phyloP scores from a whole-genome alignment of 2,113 vertebrate species.

The Rutilus rutilus region DNA sequence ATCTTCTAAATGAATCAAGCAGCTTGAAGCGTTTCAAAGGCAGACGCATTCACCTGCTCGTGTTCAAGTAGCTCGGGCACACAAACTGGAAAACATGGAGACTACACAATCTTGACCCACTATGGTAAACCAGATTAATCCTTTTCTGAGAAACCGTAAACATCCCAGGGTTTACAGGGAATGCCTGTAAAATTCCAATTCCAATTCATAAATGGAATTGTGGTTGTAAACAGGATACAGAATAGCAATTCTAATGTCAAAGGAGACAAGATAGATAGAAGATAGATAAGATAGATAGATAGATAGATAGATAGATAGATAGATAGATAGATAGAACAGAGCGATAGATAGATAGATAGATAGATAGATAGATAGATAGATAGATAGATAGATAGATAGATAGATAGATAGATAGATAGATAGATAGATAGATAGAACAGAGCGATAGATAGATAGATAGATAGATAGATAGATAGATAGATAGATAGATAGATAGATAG shows the following conservation, averaged over 20 bases:
- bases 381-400: too few species aligned
- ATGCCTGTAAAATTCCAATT: too few species aligned
- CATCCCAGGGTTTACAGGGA: too few species aligned
- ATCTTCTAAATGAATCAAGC: constrained; percentile 63
- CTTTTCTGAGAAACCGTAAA: background rate
- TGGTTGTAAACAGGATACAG: too few species aligned
- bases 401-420: too few species aligned
- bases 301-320: background rate
- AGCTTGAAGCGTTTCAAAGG: constrained; percentile 48
- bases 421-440: background rate
- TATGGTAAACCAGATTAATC: background rate
- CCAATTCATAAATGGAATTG: too few species aligned
- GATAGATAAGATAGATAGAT: too few species aligned
- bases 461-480: background rate
- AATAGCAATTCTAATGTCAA: too few species aligned
- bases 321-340: background rate
- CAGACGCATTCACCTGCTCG: constrained; percentile 50
- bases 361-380: too few species aligned
- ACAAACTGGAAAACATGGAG: constrained; percentile 9
- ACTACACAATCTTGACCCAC: constrained; percentile 19
- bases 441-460: background rate
- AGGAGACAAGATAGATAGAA: too few species aligned
- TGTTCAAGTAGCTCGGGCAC: constrained; percentile 5
- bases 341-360: background rate
- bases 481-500: background rate